These are phyloP conservation scores for Noctua janthe DNA, from an alignment of 2,888 invertebrate species.

Conservation along the genomic window DNA sequence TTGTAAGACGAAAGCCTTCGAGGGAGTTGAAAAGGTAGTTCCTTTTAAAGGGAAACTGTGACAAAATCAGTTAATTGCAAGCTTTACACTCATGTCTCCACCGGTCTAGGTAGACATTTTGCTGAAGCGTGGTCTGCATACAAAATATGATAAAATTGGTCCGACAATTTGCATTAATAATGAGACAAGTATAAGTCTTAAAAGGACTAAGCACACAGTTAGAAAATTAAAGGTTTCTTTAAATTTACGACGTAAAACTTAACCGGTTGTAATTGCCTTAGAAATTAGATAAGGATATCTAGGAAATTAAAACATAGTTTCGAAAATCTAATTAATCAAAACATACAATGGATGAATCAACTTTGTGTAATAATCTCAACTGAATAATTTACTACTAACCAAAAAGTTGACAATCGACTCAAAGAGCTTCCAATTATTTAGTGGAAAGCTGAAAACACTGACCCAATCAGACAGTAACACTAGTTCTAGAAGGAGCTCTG, in stretches of 20 bases:
- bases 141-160: conserved; percentile 51
- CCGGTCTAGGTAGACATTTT: conserved; percentile 43
- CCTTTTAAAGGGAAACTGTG: conserved; percentile 1
- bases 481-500: not conserved
- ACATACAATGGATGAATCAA: not conserved
- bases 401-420: not conserved
- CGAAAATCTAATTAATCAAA: too few species aligned
- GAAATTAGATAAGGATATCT: not conserved
- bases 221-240: conserved; percentile 24
- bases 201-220: conserved; percentile 1
- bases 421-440: not conserved
- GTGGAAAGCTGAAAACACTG: fast-evolving
- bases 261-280: not conserved
- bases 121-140: conserved; percentile 60
- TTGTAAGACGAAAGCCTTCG: not conserved
- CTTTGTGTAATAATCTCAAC: not conserved
- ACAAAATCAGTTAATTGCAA: conserved; percentile 38
- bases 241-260: conserved; percentile 17
- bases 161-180: conserved; percentile 57
- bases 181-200: conserved; percentile 36
- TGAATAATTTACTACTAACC: not conserved
- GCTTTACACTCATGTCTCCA: conserved; percentile 24
- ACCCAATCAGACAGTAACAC: not conserved
- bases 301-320: not conserved
- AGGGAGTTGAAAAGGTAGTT: not conserved